Base-by-base conservation (phyloP, 2,888 invertebrate species). In the Drosophila multiciliata region DNA sequence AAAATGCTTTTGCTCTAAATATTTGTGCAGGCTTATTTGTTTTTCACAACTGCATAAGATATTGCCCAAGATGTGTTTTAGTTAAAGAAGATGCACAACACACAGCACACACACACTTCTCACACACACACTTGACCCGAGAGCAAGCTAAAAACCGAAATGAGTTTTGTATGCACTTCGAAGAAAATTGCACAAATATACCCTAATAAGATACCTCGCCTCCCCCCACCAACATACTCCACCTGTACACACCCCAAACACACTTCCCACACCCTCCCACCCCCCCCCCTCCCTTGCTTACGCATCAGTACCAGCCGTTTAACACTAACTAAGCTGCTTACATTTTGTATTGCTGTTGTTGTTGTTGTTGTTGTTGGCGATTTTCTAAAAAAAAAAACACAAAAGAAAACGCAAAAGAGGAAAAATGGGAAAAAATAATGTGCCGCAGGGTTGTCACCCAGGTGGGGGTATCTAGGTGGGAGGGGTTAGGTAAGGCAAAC, bases 281-380 rank as follows among this genome's bases (percentile, higher is more conserved):
- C 5, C 40, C 11, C 15, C 11, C 12, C n/a, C 15, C 8, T 17
- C 26, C 26, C 42, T 42, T 26, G 55, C 45, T 62, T 60, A 55
- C 64, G 69, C 73, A 68, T 78, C 75, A 72, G 69, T 74, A 86
- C 79, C 85, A 83, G 83, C 77, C 85, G 83, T 86, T 86, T 85
- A 86, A 86, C 85, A 83, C 85, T 85, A 82, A 83, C 87, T 85
- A 85, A 85, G 85, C 85, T 64, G 85, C 85, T 85, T 85, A 55
- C 38, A 85, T 66, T 66, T 74, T 42, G 58, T 58, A 12, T 23
- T 23, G 45, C 1, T 45, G 45, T 3, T 45, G 42, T 7, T 42
- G 38, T 36, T 36, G 36, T 15, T 38, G 17, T 8, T 45, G 35
- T 12, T 35, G 36, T 7, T 36, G 81, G 75, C 73, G 63, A 75